Base-by-base conservation (phyloP, 1,140 invertebrate species). In the Drosophila sproati region DNA sequence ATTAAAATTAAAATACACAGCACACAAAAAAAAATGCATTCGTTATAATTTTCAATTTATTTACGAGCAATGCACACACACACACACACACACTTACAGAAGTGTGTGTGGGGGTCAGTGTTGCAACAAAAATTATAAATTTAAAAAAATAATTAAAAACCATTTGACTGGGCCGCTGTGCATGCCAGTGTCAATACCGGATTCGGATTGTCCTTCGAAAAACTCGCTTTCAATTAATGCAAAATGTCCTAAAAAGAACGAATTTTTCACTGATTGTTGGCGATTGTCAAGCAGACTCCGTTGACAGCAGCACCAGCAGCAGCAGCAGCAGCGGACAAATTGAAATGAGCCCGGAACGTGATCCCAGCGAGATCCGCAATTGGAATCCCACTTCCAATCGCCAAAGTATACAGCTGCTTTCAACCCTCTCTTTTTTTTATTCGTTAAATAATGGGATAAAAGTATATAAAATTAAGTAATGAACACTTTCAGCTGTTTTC, bases 141-240 rank as follows among this genome's bases (percentile, higher is more conserved):
- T 85, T 77, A 61, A 85, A 82, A 83, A 85, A 83, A 83, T 85
- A 83, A 83, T 85, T 83, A 85, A 83, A 83, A 83, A 80, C 60
- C 73, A 83, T 83, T 85, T 85, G 71, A 47, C 31, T 45, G 56
- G 55, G 45, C 34, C 57, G 41, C 41, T 48, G 43, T 55, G 57
- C 43, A 56, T 56, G 57, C 51, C 56, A 56, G 61, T 70, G 63
- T 57, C 35, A 50, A 61, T 41, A 37, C 45, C 52, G 66, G 66
- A 62, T 56, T 74, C 70, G 48, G 34, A 50, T 59, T 57, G 41
- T 56, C 32, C 41, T 28, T 28, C 51, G 31, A 51, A 56, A 77
- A 81, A 80, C 78, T 85, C 82, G 73, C 78, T 64, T 85, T 85
- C 81, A 86, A 85, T 85, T 85, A 85, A 64, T 60, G 82, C 77